Base-by-base conservation (phyloP, 2,797 vertebrate species). In the Octomys mimax region DNA sequence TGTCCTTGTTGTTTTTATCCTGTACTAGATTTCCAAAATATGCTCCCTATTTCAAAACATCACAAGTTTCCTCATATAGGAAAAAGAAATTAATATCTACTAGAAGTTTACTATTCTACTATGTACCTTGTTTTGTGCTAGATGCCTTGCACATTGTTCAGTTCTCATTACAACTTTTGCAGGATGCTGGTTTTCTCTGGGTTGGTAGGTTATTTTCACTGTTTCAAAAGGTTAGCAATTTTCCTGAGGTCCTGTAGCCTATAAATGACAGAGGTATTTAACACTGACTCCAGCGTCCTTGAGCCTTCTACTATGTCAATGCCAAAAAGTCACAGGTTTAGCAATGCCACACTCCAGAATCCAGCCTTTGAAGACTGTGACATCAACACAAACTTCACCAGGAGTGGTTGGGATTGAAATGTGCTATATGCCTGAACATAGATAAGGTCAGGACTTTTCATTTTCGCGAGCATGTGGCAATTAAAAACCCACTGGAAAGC, bases 401-500 rank as follows among this genome's bases (percentile, higher is more conserved):
- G 28, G 8, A 87, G 70, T 5, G 59, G 33, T 36, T 24, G 54
- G 28, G 33, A 95, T 33, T 88, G 59, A 95, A 94, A 86, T 57
- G 84, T n/a, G 49, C 46, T 78, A 57, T 52, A 52, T 73, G 49
- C 86, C 91, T 84, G 28, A 96, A 70, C 77, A 91, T 9, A 94
- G 66, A 80, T 13, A 89, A 19, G 73, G 81, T 91, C 57, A 83
- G 75, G 52, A 57, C 80, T 80, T 97, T 46, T 94, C 82, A 95
- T 95, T 93, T 97, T 94, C 86, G 92, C 71, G 36, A 75, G 54
- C 3, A 4, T 5, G 13, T 14, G n/a, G 77, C 46, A 81, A 91
- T 93, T 96, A 59, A 82, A 97, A 89, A 81, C 1, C 54, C 95
- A 75, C 21, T 81, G 66, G 66, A 89, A 96, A 95, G 86, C 39